Base-by-base conservation (phyloP, 2,888 invertebrate species). In the Parelbella ahira region DNA sequence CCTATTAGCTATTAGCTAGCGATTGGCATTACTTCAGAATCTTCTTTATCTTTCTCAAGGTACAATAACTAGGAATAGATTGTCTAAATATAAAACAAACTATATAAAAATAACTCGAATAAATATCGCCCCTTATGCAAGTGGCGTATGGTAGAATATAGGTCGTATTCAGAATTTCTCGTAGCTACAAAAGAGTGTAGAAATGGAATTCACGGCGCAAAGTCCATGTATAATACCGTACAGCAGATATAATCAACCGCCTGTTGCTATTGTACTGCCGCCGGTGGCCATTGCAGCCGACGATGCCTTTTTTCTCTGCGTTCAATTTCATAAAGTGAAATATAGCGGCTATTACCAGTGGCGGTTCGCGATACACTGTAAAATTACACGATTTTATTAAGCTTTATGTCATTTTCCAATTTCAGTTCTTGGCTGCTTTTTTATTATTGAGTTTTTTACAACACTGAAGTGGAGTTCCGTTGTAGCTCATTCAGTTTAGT, bases 181-280 rank as follows among this genome's bases (percentile, higher is more conserved):
- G n/a, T n/a, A n/a, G n/a, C n/a, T n/a, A n/a, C n/a, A 15, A 15
- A 13, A 21, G 28, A 20, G 6, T n/a, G 18, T 30, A 30, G 30
- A 30, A 36, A 21, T 15, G 24, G 25, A 15, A 37, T 5, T 8
- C 6, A 2, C n/a, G 9, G 12, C 12, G 9, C 38, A n/a, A n/a
- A 20, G 4, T 27, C 20, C 30, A 28, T 43, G 36, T 24, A 45
- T 25, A 49, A 32, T 43, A 34, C 37, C 6, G 11, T 50, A 47
- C 43, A 50, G 33, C 49, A 46, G 52, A 59, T 58, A 54, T 56
- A 58, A 63, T 61, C 54, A 57, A 60, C 65, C 64, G 63, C 65
- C 66, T 67, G 63, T 61, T 64, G 62, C 63, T 32, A 49, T 57
- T 54, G 52, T 54, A 33, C 30, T 29, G 46, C 38, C 49, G 51